These are phyloP conservation scores for Argopecten irradians DNA, from an alignment of 1,140 invertebrate species.

Conservation along the genomic window DNA sequence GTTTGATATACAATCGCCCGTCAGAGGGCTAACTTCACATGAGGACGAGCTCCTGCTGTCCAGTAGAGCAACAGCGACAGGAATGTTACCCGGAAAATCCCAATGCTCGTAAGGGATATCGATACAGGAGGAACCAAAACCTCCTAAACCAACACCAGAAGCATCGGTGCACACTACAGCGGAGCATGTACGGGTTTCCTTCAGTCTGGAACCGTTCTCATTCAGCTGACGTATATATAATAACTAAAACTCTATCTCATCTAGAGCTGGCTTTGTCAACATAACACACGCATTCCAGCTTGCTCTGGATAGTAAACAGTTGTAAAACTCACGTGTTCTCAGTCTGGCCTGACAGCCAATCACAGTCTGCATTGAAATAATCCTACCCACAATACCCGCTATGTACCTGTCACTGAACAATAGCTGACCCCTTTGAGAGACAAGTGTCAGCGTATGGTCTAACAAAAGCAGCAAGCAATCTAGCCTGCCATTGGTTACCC, in stretches of 20 bases:
- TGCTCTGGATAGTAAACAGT: slow-evolving; percentile 31
- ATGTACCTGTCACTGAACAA: slow-evolving; percentile 29
- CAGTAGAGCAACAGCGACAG: too few relatives aligned
- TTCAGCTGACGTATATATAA: slow-evolving; percentile 36
- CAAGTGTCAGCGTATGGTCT: too few relatives aligned
- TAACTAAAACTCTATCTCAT: slow-evolving; percentile 37
- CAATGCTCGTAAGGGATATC: too few relatives aligned
- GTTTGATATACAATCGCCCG: too few relatives aligned
- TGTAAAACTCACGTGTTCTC: slow-evolving; percentile 42
- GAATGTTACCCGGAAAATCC: too few relatives aligned
- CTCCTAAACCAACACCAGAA: slow-evolving; percentile 31
- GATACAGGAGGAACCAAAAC: too few relatives aligned
- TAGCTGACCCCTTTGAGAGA: neutral
- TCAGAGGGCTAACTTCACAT: too few relatives aligned
- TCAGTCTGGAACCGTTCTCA: slow-evolving; percentile 12
- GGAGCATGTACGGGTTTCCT: neutral
- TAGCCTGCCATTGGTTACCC: neutral
- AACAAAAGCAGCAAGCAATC: too few relatives aligned
- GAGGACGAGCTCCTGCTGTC: too few relatives aligned
- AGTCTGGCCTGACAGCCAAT: slow-evolving; percentile 32
- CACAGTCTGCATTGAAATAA: slow-evolving; percentile 44
- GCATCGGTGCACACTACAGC: slow-evolving; percentile 36
- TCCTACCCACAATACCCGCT: slow-evolving; percentile 44
- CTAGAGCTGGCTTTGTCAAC: neutral
- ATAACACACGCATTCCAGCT: slow-evolving; percentile 41